Evolutionary conservation across 2,113 vertebrate genomes (phyloP).

Genomic region (Desmodus rotundus): DNA sequence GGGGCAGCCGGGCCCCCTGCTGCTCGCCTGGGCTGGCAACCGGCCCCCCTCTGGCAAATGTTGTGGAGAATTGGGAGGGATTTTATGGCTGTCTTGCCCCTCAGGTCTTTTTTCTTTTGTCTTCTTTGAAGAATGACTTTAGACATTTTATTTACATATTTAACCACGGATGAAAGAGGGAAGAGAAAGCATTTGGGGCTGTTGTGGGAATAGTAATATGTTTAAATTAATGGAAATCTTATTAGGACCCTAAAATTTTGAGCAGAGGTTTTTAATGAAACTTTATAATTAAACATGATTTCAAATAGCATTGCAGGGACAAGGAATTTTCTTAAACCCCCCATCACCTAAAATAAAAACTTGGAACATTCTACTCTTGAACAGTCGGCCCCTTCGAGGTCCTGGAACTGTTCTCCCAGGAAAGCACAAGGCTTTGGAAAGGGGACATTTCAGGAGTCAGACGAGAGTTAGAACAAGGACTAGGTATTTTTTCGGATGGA

Average conservation of each 20-base stretch:
- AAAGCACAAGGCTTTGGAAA: slow-evolving; percentile 40
- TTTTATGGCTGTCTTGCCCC: slow-evolving; percentile 98
- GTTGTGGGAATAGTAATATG: slow-evolving; percentile 93
- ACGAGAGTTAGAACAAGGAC: slow-evolving; percentile 54
- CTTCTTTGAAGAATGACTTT: slow-evolving; percentile 99
- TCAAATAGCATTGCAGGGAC: slow-evolving; percentile 74
- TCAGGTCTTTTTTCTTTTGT: slow-evolving; percentile 97
- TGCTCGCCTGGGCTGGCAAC: slow-evolving; percentile 92
- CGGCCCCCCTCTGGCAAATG: slow-evolving; percentile 96
- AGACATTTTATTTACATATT: slow-evolving; percentile 99
- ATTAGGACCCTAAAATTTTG: slow-evolving; percentile 85
- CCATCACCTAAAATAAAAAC: slow-evolving; percentile 50
- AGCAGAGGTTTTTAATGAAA: slow-evolving; percentile 86
- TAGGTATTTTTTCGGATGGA: slow-evolving; percentile 67
- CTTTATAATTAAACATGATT: slow-evolving; percentile 86
- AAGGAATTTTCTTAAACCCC: slow-evolving; percentile 12
- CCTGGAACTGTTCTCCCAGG: slow-evolving; percentile 54
- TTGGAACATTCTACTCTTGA: slow-evolving; percentile 29
- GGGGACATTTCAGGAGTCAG: slow-evolving; percentile 56
- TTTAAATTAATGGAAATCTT: slow-evolving; percentile 93
- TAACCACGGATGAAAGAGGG: slow-evolving; percentile 98
- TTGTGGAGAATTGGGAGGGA: slow-evolving; percentile 98
- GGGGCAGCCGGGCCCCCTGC: slow-evolving; percentile 92
- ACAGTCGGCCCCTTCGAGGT: slow-evolving; percentile 55
- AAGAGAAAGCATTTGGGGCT: slow-evolving; percentile 87